Evolutionary conservation across 2,888 invertebrate genomes (phyloP).

Genomic region (Caenorhabditis wallacei): DNA sequence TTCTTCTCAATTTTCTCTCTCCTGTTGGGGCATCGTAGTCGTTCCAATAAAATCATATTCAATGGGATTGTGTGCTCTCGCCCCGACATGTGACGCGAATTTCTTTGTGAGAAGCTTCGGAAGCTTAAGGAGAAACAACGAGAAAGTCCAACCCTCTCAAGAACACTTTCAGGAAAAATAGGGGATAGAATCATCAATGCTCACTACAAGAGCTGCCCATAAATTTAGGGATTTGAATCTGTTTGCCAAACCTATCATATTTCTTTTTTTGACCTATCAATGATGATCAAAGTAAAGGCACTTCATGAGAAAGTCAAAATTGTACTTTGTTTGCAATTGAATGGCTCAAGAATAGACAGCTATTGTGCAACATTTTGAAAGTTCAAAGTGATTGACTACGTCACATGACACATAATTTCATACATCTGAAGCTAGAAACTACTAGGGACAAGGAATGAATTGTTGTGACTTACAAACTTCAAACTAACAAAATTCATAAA

Average conservation of each 20-base stretch:
- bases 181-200: conserved; percentile 31
- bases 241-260: conserved; percentile 43
- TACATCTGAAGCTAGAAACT: conserved; percentile 1
- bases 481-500: conserved; percentile 14
- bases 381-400: conserved; percentile 56
- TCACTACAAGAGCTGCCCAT: neutral
- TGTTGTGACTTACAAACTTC: conserved; percentile 6
- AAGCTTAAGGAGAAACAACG: conserved; percentile 9
- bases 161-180: conserved; percentile 13
- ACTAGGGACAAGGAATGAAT: neutral
- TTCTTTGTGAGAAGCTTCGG: conserved; percentile 22
- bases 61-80: conserved; percentile 44
- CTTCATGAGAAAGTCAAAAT: conserved; percentile 3
- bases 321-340: conserved; percentile 25
- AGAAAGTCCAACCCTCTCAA: conserved; percentile 22
- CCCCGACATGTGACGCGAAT: conserved; percentile 55
- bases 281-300: conserved; percentile 8
- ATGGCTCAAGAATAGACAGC: conserved; percentile 36
- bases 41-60: conserved; percentile 63
- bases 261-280: conserved; percentile 47
- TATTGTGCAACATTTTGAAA: conserved; percentile 47
- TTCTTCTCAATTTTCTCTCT: neutral
- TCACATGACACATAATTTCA: conserved; percentile 35
- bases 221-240: conserved; percentile 1
- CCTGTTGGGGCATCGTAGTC: conserved; percentile 36